These are phyloP conservation scores for Muschampia staudingeri DNA, from an alignment of 2,888 invertebrate species.

Conservation along the genomic window DNA sequence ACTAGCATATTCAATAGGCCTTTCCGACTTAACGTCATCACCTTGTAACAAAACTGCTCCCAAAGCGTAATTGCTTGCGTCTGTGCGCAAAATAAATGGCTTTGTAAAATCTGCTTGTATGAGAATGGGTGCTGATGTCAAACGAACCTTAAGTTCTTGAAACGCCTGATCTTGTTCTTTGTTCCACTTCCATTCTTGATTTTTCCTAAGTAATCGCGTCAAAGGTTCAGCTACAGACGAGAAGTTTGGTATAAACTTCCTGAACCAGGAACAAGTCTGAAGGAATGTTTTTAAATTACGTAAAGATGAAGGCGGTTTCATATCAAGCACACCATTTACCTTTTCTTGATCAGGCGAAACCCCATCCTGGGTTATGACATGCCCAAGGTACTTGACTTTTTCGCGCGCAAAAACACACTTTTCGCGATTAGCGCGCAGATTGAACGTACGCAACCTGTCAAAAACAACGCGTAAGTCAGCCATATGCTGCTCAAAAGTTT, in stretches of 20 bases:
- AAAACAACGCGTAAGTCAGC: background rate
- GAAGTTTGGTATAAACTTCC: slow-evolving; percentile 15
- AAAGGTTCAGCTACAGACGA: slow-evolving; percentile 2
- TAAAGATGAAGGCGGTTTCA: background rate
- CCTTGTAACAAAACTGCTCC: background rate
- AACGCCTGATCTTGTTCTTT: background rate
- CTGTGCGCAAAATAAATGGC: background rate
- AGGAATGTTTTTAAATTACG: background rate
- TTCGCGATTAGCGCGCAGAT: background rate
- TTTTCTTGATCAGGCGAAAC: background rate
- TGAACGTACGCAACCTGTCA: background rate
- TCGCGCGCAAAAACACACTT: slow-evolving; percentile 22
- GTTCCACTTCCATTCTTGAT: background rate
- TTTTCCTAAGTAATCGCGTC: background rate
- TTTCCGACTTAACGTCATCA: background rate
- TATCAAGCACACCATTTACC: background rate
- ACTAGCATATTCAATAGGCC: background rate
- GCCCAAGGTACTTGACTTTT: slow-evolving; percentile 1
- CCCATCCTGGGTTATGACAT: slow-evolving; percentile 13
- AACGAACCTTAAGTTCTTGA: slow-evolving; percentile 5
- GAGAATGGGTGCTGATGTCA: slow-evolving; percentile 10
- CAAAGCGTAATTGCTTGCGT: slow-evolving; percentile 2
- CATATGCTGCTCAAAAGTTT: background rate
- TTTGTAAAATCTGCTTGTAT: background rate
- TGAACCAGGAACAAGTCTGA: slow-evolving; percentile 24